These are phyloP conservation scores for Microcebus tavaratra DNA, from an alignment of 2,113 vertebrate species.

Conservation along the genomic window DNA sequence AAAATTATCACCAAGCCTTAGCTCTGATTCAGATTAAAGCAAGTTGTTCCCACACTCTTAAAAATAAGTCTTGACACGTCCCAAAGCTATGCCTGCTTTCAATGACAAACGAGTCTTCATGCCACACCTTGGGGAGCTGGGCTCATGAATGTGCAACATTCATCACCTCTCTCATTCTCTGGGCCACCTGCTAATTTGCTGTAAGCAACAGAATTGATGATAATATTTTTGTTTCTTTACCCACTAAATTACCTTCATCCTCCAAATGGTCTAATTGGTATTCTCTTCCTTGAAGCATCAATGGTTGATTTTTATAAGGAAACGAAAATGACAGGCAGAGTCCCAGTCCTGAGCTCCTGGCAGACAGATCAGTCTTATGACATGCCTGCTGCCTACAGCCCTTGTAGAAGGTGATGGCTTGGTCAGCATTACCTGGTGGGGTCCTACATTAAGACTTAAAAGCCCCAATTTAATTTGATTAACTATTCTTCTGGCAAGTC, in stretches of 20 bases:
- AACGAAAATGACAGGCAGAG: background rate
- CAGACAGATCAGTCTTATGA: background rate
- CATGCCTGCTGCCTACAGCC: background rate
- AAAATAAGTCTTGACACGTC: background rate
- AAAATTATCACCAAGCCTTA: slow-evolving; percentile 6
- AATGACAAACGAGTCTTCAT: background rate
- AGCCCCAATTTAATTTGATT: background rate
- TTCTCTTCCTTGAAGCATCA: slow-evolving; percentile 17
- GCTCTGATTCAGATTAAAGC: slow-evolving; percentile 51
- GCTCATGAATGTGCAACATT: background rate
- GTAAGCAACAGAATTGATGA: slow-evolving; percentile 51
- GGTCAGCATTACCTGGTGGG: background rate
- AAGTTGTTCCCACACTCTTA: slow-evolving; percentile 22
- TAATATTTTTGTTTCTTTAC: slow-evolving; percentile 65
- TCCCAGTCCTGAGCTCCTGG: background rate
- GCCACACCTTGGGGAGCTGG: background rate
- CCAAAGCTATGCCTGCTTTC: background rate
- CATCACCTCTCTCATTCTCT: background rate
- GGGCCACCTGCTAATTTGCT: slow-evolving; percentile 64
- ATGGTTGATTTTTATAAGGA: slow-evolving; percentile 47
- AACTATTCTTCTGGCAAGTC: background rate
- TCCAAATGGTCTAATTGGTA: slow-evolving; percentile 41
- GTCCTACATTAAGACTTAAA: background rate
- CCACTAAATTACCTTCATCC: slow-evolving; percentile 60
- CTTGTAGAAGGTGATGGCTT: background rate